phyloP scores from a whole-genome alignment of 2,797 vertebrate species.

The Macropodus opercularis region DNA sequence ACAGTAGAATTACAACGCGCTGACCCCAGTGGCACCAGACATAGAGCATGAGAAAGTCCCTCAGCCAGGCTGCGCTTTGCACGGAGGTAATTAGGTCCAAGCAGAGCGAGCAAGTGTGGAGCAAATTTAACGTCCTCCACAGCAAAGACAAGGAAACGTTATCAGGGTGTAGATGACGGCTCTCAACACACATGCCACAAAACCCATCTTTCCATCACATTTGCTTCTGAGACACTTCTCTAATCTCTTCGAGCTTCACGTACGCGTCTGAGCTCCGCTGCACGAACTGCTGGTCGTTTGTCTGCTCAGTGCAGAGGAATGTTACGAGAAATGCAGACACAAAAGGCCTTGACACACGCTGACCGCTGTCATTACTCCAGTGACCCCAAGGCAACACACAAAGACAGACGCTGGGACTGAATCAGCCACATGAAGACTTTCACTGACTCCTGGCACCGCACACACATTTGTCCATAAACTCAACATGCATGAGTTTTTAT shows the following conservation, averaged over 20 bases:
- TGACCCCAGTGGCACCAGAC: slow-evolving; percentile 57
- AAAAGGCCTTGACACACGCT: slow-evolving; percentile 47
- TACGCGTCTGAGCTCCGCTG: too few species aligned
- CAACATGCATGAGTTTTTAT: slow-evolving; percentile 29
- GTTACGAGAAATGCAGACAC: slow-evolving; percentile 39
- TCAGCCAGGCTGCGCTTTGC: slow-evolving; percentile 32
- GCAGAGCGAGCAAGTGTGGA: slow-evolving; percentile 9
- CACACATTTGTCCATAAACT: slow-evolving; percentile 25
- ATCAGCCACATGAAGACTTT: slow-evolving; percentile 1
- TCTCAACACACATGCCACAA: background rate
- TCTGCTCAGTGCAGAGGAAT: too few species aligned
- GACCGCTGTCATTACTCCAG: slow-evolving; percentile 53
- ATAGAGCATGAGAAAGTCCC: slow-evolving; percentile 67
- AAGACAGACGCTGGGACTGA: slow-evolving; percentile 12
- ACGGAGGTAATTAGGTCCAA: slow-evolving; percentile 22
- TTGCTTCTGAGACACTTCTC: slow-evolving; percentile 14
- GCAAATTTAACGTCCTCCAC: too few species aligned
- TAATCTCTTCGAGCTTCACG: too few species aligned
- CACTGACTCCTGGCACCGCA: slow-evolving; percentile 15
- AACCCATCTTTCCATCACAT: background rate
- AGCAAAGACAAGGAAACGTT: slow-evolving; percentile 9
- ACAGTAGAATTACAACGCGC: slow-evolving; percentile 57
- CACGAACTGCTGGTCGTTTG: too few species aligned
- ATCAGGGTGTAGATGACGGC: slow-evolving; percentile 35
- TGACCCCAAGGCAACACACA: slow-evolving; percentile 42